Conservation (phyloP, 2,113 vertebrate genomes). For the Rhinoptilus africanus region DNA sequence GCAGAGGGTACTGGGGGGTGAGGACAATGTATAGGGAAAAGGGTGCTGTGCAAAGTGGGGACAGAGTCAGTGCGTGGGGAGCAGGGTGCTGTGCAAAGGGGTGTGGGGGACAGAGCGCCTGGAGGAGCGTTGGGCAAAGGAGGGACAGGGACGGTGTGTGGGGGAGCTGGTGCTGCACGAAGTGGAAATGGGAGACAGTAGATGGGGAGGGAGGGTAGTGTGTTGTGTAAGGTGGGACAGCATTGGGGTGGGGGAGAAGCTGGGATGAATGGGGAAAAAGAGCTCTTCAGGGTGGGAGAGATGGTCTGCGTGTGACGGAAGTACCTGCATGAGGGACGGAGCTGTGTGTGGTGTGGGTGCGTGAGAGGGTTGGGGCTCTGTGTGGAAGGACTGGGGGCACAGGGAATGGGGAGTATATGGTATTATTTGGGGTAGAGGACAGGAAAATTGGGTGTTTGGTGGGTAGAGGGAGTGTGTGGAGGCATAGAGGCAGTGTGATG, state of each 20-base stretch:
- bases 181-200: not conserved
- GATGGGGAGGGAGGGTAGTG: rapidly evolving
- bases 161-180: not conserved
- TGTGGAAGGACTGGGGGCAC: not conserved
- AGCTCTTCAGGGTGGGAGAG: not conserved
- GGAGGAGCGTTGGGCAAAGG: not conserved
- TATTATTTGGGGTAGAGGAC: not conserved
- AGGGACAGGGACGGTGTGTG: not conserved
- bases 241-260: not conserved
- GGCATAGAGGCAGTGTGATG: not conserved
- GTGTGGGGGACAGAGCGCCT: rapidly evolving
- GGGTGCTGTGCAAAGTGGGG: not conserved
- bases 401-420: not conserved
- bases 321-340: not conserved
- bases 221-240: not conserved
- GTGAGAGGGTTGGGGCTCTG: not conserved
- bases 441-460: not conserved
- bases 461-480: not conserved
- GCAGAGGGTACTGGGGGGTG: not conserved
- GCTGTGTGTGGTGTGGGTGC: not conserved
- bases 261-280: not conserved
- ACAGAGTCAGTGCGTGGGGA: rapidly evolving
- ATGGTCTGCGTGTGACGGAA: not conserved
- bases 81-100: not conserved
- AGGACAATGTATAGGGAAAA: not conserved